These are phyloP conservation scores for Phragmatobia fuliginosa DNA, from an alignment of 2,888 invertebrate species.

Conservation along the genomic window DNA sequence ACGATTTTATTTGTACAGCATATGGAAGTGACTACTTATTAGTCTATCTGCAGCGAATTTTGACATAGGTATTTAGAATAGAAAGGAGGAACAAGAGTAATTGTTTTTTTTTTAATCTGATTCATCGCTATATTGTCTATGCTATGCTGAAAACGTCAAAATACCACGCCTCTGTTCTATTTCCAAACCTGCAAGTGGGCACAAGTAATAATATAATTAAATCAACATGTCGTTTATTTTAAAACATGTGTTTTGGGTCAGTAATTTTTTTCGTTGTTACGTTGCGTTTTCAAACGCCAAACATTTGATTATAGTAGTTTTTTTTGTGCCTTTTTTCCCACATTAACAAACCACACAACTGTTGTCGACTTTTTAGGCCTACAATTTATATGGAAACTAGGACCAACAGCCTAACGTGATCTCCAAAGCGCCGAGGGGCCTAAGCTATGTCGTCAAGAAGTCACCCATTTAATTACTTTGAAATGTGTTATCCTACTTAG, in stretches of 20 bases:
- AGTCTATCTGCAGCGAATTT: neutral
- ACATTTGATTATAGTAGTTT: neutral
- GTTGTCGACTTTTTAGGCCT: no score
- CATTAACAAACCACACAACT: no score
- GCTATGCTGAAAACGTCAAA: neutral
- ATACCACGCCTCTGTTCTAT: slow-evolving; percentile 11
- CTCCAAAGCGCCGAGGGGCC: no score
- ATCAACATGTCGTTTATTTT: slow-evolving; percentile 12
- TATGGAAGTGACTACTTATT: neutral
- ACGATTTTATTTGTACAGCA: neutral
- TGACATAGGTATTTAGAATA: neutral
- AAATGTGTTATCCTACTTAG: no score
- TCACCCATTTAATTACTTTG: no score
- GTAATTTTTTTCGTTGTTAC: neutral
- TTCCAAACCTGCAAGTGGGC: slow-evolving; percentile 12
- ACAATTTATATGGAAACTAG: no score
- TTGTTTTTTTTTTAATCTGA: neutral
- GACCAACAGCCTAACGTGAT: no score
- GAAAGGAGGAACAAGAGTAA: neutral
- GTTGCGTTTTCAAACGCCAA: neutral
- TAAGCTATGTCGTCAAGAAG: no score
- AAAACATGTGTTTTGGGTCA: slow-evolving; percentile 3
- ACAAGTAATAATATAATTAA: slow-evolving; percentile 12
- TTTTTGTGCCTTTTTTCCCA: no score
- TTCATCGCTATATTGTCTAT: neutral